Evolutionary conservation across 2,888 invertebrate species (phyloP).

Genomic region (Brachycybe producta): DNA sequence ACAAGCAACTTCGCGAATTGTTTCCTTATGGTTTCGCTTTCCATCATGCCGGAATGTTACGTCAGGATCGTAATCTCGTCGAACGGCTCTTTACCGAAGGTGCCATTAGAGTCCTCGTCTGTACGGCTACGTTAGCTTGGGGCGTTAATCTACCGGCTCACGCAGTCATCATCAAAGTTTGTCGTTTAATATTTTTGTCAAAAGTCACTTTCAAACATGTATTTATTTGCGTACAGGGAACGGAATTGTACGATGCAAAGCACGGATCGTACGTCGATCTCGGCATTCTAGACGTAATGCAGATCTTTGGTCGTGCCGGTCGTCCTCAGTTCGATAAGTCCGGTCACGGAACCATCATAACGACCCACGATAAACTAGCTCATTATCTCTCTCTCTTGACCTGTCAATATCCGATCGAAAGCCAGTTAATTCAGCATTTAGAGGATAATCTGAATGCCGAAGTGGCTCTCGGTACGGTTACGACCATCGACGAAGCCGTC

Average conservation of each 20-base stretch:
- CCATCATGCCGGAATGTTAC: slow-evolving; percentile 91
- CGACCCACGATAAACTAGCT: slow-evolving; percentile 75
- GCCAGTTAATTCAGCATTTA: slow-evolving; percentile 80
- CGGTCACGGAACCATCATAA: slow-evolving; percentile 91
- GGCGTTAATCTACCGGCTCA: slow-evolving; percentile 98
- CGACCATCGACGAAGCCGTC: slow-evolving; percentile 88
- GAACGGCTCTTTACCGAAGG: slow-evolving; percentile 86
- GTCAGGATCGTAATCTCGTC: slow-evolving; percentile 72
- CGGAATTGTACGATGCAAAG: slow-evolving; percentile 93
- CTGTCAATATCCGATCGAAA: slow-evolving; percentile 95
- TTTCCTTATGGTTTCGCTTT: slow-evolving; percentile 78
- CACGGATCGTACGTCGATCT: slow-evolving; percentile 87
- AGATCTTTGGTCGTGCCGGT: slow-evolving; percentile 97
- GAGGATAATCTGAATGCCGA: slow-evolving; percentile 98
- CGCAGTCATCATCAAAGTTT: slow-evolving; percentile 89
- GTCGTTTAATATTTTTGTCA: background rate
- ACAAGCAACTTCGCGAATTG: slow-evolving; percentile 67
- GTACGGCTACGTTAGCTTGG: slow-evolving; percentile 98
- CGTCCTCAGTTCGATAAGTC: slow-evolving; percentile 92
- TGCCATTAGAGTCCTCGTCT: slow-evolving; percentile 71
- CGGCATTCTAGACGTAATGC: slow-evolving; percentile 90
- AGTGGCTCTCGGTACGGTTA: slow-evolving; percentile 88
- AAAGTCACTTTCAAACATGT: slow-evolving; percentile 16
- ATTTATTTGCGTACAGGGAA: slow-evolving; percentile 65
- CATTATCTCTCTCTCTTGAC: slow-evolving; percentile 88